These are phyloP conservation scores for Endomychus coccineus DNA, from an alignment of 2,888 invertebrate genomes.

Conservation along the genomic window DNA sequence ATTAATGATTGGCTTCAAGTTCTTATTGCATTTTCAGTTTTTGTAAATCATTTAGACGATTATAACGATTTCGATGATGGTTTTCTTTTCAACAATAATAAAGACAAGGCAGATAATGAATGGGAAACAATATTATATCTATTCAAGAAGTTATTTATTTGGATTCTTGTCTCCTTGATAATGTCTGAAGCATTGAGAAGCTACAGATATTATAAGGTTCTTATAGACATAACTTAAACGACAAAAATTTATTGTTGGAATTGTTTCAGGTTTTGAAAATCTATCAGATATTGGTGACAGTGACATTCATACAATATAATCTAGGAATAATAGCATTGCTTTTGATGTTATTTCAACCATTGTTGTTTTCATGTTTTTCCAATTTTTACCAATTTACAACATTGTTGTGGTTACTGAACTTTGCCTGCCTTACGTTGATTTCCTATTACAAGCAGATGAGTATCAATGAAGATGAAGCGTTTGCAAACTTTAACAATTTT, in stretches of 20 bases:
- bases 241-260: too few relatives aligned
- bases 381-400: slow-evolving; percentile 43
- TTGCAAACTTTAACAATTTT: slow-evolving; percentile 30
- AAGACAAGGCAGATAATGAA: slow-evolving; percentile 64
- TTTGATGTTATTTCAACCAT: slow-evolving; percentile 45
- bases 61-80: slow-evolving; percentile 52
- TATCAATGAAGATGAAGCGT: slow-evolving; percentile 22
- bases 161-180: slow-evolving; percentile 3
- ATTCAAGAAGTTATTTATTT: slow-evolving; percentile 7
- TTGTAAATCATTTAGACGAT: slow-evolving; percentile 38
- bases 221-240: slow-evolving; percentile 2
- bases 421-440: slow-evolving; percentile 31
- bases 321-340: slow-evolving; percentile 25
- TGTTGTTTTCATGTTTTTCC: slow-evolving; percentile 48
- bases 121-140: slow-evolving; percentile 56
- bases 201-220: slow-evolving; percentile 4
- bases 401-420: slow-evolving; percentile 51
- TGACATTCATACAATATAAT: slow-evolving; percentile 35
- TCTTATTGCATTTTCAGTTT: slow-evolving; percentile 36
- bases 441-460: slow-evolving; percentile 22
- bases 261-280: slow-evolving; percentile 44
- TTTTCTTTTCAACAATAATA: slow-evolving; percentile 50
- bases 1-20: slow-evolving; percentile 1
- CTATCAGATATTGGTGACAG: slow-evolving; percentile 50
- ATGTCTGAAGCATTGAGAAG: slow-evolving; percentile 7